These are phyloP conservation scores for Physocephala rufipes DNA, from an alignment of 2,888 invertebrate genomes.

Conservation along the genomic window DNA sequence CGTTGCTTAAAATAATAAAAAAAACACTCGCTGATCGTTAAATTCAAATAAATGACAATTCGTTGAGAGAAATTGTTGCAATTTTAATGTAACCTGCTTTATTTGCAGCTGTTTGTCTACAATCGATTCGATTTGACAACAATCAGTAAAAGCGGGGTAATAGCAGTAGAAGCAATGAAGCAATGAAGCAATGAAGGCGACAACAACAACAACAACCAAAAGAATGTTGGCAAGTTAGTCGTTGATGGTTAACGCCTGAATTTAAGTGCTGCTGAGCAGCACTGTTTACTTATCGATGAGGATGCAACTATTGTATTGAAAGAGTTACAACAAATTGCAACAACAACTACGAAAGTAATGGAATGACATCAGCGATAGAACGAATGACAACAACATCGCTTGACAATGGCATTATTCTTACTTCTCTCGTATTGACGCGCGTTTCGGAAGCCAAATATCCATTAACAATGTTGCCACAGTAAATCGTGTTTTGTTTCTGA, in stretches of 20 bases:
- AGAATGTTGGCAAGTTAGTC: background rate
- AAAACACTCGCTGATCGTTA: background rate
- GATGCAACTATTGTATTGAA: background rate
- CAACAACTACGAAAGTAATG: background rate
- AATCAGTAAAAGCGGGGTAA: no score
- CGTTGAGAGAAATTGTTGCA: constrained; percentile 1
- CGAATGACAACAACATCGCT: background rate
- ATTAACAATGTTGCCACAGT: constrained; percentile 36
- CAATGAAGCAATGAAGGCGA: background rate
- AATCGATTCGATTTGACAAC: no score
- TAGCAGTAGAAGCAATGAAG: no score
- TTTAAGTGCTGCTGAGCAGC: no score
- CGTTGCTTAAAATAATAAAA: background rate
- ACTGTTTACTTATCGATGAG: no score
- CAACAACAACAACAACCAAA: background rate
- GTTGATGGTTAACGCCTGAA: background rate
- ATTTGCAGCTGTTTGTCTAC: background rate
- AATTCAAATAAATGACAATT: background rate
- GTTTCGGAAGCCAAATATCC: constrained; percentile 33
- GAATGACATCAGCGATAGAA: background rate
- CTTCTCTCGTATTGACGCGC: constrained; percentile 28
- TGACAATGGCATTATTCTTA: background rate
- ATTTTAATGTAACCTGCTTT: background rate
- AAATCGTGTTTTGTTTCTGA: background rate
- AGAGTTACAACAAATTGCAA: background rate